Conservation (phyloP, 2,797 vertebrate species). For the Oreochromis grahami region DNA sequence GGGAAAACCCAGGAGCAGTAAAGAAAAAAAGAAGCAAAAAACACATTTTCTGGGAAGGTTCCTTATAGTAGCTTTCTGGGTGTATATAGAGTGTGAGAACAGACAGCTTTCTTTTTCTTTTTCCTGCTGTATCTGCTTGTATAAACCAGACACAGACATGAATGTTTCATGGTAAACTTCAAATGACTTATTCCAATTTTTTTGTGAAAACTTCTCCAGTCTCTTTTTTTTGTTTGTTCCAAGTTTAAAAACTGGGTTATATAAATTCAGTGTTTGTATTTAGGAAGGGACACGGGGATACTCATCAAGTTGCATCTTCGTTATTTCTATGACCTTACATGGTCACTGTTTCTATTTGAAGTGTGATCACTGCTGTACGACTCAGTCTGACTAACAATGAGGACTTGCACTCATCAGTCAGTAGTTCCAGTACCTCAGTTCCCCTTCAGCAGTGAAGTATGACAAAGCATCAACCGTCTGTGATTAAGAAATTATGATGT, state of each 20-base stretch:
- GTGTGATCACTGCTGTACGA: neutral
- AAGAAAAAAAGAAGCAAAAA: constrained; percentile 35
- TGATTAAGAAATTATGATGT: neutral
- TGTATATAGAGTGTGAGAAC: constrained; percentile 26
- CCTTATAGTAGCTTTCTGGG: constrained; percentile 34
- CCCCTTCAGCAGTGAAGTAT: neutral
- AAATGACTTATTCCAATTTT: neutral
- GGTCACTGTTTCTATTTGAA: neutral
- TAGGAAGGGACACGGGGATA: neutral
- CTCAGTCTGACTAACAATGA: constrained; percentile 11
- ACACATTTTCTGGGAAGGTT: constrained; percentile 21
- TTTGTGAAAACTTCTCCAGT: neutral
- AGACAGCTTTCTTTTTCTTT: neutral
- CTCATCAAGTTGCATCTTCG: neutral
- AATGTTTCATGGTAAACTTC: neutral
- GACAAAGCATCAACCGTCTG: neutral
- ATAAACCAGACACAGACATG: neutral
- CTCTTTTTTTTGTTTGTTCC: neutral
- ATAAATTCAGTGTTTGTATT: neutral
- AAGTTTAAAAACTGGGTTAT: neutral
- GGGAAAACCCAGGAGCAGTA: constrained; percentile 42
- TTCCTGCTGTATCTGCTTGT: neutral
- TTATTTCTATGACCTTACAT: neutral
- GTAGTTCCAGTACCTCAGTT: neutral
- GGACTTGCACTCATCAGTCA: neutral